Conservation (phyloP, 2,888 invertebrate species). For the Chrysotoxum bicinctum region DNA sequence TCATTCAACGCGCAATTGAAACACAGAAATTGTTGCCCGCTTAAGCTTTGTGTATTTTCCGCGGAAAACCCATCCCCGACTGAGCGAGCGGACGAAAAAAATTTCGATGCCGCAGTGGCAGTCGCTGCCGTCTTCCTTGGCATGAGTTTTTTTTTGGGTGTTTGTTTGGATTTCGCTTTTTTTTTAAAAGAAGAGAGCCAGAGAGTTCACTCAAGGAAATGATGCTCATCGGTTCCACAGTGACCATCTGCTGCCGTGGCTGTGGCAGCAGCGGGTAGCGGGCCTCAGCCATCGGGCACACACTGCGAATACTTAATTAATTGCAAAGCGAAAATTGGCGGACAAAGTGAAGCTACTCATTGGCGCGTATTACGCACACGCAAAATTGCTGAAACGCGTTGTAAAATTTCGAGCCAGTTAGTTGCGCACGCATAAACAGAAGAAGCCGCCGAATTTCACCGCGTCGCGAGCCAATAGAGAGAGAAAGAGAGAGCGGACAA, state of each 20-base stretch:
- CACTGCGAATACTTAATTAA: constrained; percentile 73
- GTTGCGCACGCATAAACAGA: constrained; percentile 66
- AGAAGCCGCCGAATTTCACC: background rate
- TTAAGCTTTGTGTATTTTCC: constrained; percentile 51
- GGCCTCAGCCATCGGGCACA: constrained; percentile 40
- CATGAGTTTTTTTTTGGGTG: constrained; percentile 26
- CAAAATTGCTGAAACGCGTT: constrained; percentile 50
- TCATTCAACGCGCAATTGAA: background rate
- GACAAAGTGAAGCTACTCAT: constrained; percentile 35
- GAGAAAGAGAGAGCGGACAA: constrained; percentile 8
- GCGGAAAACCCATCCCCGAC: constrained; percentile 68
- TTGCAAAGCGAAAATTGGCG: constrained; percentile 66
- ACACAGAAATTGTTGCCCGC: constrained; percentile 24
- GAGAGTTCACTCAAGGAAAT: constrained; percentile 36
- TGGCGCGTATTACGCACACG: constrained; percentile 55
- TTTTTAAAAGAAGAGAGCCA: constrained; percentile 52
- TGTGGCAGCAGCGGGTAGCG: background rate
- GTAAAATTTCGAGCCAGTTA: constrained; percentile 28
- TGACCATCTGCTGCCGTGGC: background rate
- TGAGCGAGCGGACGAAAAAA: constrained; percentile 60
- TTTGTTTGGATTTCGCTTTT: constrained; percentile 36
- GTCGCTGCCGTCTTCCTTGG: constrained; percentile 37
- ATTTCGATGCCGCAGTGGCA: constrained; percentile 35
- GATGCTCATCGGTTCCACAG: constrained; percentile 17
- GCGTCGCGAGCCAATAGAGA: background rate